phyloP scores from a whole-genome alignment of 2,797 vertebrate species.

The Mus minutoides region DNA sequence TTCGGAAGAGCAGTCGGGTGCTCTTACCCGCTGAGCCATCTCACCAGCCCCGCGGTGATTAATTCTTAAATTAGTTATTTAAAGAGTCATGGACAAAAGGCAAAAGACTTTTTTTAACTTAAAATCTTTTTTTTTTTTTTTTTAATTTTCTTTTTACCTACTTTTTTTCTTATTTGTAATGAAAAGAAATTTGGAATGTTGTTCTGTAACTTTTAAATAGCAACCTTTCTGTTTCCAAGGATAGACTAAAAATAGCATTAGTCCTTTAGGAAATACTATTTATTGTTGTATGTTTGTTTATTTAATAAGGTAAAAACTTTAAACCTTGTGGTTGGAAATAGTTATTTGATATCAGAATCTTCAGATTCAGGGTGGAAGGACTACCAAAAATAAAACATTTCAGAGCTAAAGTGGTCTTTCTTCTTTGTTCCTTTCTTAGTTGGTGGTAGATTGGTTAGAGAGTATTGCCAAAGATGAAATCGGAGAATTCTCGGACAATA shows the following conservation, averaged over 20 bases:
- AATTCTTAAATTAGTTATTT: slow-evolving; percentile 2
- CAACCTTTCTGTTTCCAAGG: slow-evolving; percentile 22
- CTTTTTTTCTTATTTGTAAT: slow-evolving; percentile 1
- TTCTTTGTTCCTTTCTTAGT: slow-evolving; percentile 86
- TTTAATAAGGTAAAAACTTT: slow-evolving; percentile 53
- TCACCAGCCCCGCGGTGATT: too few species aligned
- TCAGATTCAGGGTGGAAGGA: neutral
- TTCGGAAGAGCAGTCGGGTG: too few species aligned
- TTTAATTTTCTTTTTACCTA: slow-evolving; percentile 26
- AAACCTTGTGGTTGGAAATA: slow-evolving; percentile 29
- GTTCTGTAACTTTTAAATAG: slow-evolving; percentile 38
- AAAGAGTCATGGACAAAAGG: neutral
- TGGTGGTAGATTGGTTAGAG: slow-evolving; percentile 99
- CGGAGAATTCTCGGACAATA: slow-evolving; percentile 97
- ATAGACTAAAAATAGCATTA: slow-evolving; percentile 2
- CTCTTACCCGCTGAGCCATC: too few species aligned
- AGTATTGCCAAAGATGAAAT: slow-evolving; percentile 98
- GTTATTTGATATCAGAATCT: slow-evolving; percentile 47
- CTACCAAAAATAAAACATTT: slow-evolving; percentile 41
- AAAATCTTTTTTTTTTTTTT: neutral
- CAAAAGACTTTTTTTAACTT: neutral
- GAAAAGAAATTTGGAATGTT: slow-evolving; percentile 48
- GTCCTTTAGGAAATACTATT: neutral
- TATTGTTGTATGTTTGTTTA: slow-evolving; percentile 1
- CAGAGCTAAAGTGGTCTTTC: slow-evolving; percentile 62